Percentiles rank a stretch among this genome's conserved stretches.
Evolutionary conservation across 2,888 invertebrate genomes (phyloP).

Genomic region (Heteropelma amictum): DNA sequence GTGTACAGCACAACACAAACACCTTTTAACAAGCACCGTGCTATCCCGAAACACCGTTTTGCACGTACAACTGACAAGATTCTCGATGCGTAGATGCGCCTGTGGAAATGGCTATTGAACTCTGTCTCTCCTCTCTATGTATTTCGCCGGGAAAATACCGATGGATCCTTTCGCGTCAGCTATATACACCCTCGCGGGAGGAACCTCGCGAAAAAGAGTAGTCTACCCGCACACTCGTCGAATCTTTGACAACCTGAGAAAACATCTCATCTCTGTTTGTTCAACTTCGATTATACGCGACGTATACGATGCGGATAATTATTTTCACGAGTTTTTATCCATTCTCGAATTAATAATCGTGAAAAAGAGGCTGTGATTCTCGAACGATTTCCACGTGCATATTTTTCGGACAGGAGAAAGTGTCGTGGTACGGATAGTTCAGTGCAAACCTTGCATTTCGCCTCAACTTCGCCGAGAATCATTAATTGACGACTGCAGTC

Average conservation of each 20-base stretch:
- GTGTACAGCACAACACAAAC: slow-evolving; percentile 11
- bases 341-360: too few species aligned
- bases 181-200: slow-evolving; percentile 16
- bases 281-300: too few species aligned
- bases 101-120: neutral
- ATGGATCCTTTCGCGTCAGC: slow-evolving; percentile 19
- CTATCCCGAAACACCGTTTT: slow-evolving; percentile 3
- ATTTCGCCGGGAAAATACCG: slow-evolving; percentile 6
- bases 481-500: too few species aligned
- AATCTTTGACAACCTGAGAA: neutral
- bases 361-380: too few species aligned
- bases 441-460: too few species aligned
- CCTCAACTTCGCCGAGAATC: too few species aligned
- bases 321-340: too few species aligned
- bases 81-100: slow-evolving; percentile 2
- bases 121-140: slow-evolving; percentile 2
- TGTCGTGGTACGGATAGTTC: too few species aligned
- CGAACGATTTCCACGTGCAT: too few species aligned
- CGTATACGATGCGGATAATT: too few species aligned
- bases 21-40: slow-evolving; percentile 36
- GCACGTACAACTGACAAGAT: slow-evolving; percentile 38
- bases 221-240: neutral
- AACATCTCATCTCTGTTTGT: neutral
- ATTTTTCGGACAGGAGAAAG: too few species aligned
- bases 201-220: neutral